These are phyloP conservation scores for Hylaeus anthracinus DNA, from an alignment of 1,140 invertebrate genomes.

Conservation along the genomic window DNA sequence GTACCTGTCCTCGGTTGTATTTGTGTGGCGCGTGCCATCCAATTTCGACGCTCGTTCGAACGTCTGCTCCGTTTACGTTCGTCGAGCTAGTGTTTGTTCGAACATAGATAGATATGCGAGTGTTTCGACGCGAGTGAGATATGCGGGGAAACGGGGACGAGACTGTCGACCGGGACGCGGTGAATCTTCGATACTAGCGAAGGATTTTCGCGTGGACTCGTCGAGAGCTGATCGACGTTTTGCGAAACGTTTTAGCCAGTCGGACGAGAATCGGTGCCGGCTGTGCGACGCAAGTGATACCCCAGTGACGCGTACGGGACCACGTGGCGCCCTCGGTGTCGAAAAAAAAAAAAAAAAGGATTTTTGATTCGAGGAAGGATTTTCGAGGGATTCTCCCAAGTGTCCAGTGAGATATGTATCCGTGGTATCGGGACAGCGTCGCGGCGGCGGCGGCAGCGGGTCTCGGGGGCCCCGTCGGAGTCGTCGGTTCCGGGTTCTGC, in stretches of 20 bases:
- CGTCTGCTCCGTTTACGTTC: constrained; percentile 20
- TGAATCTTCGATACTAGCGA: background rate
- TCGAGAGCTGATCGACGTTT: too few relatives aligned
- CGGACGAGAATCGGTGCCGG: background rate
- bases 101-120: too few relatives aligned
- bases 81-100: background rate
- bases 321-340: background rate
- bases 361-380: background rate
- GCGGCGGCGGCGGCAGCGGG: constrained; percentile 82
- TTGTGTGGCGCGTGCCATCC: background rate
- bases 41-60: background rate
- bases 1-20: background rate
- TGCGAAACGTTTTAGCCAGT: too few relatives aligned
- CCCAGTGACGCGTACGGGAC: background rate
- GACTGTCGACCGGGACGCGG: background rate
- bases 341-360: too few relatives aligned
- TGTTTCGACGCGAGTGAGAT: background rate
- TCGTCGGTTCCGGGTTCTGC: constrained; percentile 79
- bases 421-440: constrained; percentile 86
- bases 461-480: constrained; percentile 79
- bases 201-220: background rate
- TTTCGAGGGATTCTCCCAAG: background rate
- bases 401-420: constrained; percentile 82
- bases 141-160: constrained; percentile 22
- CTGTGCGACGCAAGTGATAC: background rate